Evolutionary conservation across 2,797 vertebrate genomes (phyloP).

Genomic region (Liparis tanakae): DNA sequence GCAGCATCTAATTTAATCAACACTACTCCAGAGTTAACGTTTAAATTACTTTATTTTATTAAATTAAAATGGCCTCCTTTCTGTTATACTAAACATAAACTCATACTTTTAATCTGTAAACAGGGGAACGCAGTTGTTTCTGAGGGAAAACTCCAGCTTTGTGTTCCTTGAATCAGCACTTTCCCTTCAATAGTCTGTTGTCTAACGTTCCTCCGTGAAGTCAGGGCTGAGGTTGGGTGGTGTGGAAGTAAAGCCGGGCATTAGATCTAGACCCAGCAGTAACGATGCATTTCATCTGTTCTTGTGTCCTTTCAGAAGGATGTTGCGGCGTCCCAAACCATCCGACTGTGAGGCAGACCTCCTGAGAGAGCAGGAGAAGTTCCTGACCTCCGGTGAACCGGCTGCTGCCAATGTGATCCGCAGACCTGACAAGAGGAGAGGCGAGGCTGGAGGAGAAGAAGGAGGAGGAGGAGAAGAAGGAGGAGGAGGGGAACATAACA

Average conservation of each 20-base stretch:
- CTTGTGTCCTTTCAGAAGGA: slow-evolving; percentile 62
- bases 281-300: not conserved
- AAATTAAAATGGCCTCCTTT: not conserved
- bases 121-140: no score
- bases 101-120: no score
- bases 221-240: no score
- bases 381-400: slow-evolving; percentile 85
- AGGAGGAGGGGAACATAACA: slow-evolving; percentile 22
- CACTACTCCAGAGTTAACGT: not conserved
- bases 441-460: slow-evolving; percentile 65
- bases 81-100: no score
- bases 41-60: not conserved
- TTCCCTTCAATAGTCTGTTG: not conserved
- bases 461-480: not conserved
- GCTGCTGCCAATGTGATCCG: slow-evolving; percentile 88
- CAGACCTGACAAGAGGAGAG: slow-evolving; percentile 89
- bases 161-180: not conserved
- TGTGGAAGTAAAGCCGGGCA: not conserved
- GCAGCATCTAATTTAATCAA: not conserved
- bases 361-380: slow-evolving; percentile 89
- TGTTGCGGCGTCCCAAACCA: slow-evolving; percentile 92
- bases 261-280: not conserved
- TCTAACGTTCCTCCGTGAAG: not conserved
- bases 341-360: slow-evolving; percentile 93
- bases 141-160: not conserved